Base-by-base conservation (phyloP, 2,888 invertebrate genomes). In the Ichneumon xanthorius region DNA sequence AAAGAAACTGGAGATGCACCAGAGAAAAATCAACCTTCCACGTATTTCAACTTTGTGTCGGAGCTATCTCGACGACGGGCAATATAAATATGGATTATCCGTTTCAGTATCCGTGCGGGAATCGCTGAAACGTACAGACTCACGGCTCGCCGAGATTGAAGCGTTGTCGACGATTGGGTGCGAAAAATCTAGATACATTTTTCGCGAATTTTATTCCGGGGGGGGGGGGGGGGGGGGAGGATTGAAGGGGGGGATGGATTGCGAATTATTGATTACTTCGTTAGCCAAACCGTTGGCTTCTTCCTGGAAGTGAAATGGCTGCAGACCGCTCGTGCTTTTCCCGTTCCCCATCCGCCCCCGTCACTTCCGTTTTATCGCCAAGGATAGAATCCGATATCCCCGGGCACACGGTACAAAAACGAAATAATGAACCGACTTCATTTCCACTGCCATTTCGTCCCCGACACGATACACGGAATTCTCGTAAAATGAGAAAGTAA, bases 301-400 rank as follows among this genome's bases (percentile, higher is more conserved):
- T 72, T 81, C 68, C 40, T 63, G 61, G n/a, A 53, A 81, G 61
- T 81, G 22, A 48, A 81, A 70, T 70, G 53, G 63, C 71, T 48
- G 67, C 71, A 61, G 68, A 22, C 50, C 58, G 75, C n/a, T 76
- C 11, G 30, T 70, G 22, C 65, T 50, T 72, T 65, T 65, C 63
- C 79, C 1, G 48, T 26, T 80, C 37, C 61, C 16, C 68, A 48
- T 50, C 45, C 48, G 2, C 50, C 55, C 55, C 48, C 22, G 37
- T 48, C 68, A 16, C 30, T 61, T 58, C 68, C 58, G 30, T 81
- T 61, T 67, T 80, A 70, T 75, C 73, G 68, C 63, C 50, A 73
- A 58, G 61, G 53, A 48, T 19, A 75, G 85, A 85, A 86, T 71
- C 80, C 82, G 83, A 87, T 82, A 82, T 86, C 70, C 72, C 50